Evolutionary conservation across 2,113 vertebrate species (phyloP).

Genomic region (Catagonus wagneri): DNA sequence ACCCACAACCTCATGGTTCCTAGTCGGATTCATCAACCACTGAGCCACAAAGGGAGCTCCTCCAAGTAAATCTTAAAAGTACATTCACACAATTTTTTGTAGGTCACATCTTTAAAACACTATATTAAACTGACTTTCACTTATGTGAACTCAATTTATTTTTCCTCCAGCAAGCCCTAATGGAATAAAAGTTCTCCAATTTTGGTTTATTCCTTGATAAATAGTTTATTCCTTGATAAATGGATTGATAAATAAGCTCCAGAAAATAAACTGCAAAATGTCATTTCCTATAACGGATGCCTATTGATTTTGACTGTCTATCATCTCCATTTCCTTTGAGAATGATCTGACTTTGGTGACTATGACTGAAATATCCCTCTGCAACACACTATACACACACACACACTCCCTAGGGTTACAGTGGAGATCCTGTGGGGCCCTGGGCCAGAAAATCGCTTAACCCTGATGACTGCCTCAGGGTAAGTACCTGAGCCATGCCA

Average conservation of each 20-base stretch:
- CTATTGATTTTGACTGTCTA: constrained; percentile 2
- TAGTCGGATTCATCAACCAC: too few species aligned
- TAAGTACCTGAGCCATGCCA: background rate
- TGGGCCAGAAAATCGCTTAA: background rate
- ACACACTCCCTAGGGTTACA: background rate
- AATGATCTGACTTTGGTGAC: constrained; percentile 22
- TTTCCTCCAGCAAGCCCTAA: constrained; percentile 9
- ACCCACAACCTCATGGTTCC: too few species aligned
- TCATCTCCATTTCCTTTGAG: constrained; percentile 8
- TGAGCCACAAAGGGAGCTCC: too few species aligned
- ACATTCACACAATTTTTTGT: background rate
- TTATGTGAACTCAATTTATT: background rate
- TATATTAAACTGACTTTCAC: background rate
- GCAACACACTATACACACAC: background rate
- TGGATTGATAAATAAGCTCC: background rate
- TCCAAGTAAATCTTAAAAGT: background rate
- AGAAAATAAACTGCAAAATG: constrained; percentile 48
- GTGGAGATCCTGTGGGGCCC: background rate
- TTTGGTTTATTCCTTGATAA: background rate
- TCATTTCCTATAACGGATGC: background rate
- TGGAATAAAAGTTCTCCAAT: background rate
- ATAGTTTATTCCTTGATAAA: background rate
- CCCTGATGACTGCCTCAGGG: background rate
- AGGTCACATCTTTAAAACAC: constrained; percentile 8
- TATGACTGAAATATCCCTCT: background rate